Evolutionary conservation across 2,888 invertebrate species (phyloP).

Genomic region (Antheraea yamamai): DNA sequence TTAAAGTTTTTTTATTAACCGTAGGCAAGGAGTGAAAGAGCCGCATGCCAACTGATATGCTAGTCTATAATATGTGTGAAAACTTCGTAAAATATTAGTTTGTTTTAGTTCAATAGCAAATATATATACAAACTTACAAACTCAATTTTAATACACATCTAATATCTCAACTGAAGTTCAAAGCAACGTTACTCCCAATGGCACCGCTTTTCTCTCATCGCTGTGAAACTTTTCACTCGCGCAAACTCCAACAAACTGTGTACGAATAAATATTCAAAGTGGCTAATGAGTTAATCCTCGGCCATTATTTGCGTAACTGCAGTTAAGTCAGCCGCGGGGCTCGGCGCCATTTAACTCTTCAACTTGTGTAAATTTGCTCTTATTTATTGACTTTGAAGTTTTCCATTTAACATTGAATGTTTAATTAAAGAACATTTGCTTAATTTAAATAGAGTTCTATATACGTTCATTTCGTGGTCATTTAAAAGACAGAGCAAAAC

Average conservation of each 20-base stretch:
- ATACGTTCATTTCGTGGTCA: no score
- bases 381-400: constrained; percentile 12
- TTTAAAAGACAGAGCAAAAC: no score
- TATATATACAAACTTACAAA: not conserved
- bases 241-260: constrained; percentile 1
- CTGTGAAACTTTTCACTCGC: not conserved
- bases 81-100: not conserved
- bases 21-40: no score
- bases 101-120: not conserved
- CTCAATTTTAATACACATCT: not conserved
- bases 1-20: no score
- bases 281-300: constrained; percentile 32
- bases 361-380: constrained; percentile 5
- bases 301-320: constrained; percentile 35
- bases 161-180: not conserved
- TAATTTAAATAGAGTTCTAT: not conserved
- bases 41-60: no score
- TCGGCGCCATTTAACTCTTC: constrained; percentile 18
- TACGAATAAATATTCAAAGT: constrained; percentile 19
- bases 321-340: constrained; percentile 25
- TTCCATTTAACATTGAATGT: not conserved
- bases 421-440: not conserved
- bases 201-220: not conserved
- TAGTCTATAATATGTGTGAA: no score
- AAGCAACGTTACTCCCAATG: not conserved